phyloP scores from a whole-genome alignment of 2,797 vertebrate genomes.

The Sardinella longiceps region DNA sequence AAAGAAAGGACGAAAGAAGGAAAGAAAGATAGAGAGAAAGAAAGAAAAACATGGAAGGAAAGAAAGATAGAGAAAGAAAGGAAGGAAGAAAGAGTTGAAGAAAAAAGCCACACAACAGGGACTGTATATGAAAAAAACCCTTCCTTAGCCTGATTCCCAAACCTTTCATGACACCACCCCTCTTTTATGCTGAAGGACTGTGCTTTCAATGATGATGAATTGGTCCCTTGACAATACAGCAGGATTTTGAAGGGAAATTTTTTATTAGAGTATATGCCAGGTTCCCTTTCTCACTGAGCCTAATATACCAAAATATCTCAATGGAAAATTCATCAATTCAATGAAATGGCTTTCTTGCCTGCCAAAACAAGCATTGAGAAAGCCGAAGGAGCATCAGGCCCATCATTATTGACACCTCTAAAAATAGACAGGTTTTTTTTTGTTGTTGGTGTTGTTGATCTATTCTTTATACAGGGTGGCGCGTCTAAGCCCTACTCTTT shows the following conservation, averaged over 20 bases:
- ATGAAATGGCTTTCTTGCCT: constrained; percentile 28
- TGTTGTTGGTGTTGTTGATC: constrained; percentile 26
- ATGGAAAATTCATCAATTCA: constrained; percentile 62
- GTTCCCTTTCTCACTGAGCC: constrained; percentile 54
- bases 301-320: constrained; percentile 53
- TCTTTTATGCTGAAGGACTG: constrained; percentile 9
- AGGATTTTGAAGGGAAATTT: constrained; percentile 50
- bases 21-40: background rate
- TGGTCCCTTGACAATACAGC: constrained; percentile 39
- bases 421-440: constrained; percentile 67
- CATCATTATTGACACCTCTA: constrained; percentile 56
- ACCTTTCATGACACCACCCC: constrained; percentile 37
- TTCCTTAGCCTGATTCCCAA: constrained; percentile 35
- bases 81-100: no score
- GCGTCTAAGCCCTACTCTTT: constrained; percentile 65
- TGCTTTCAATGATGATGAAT: constrained; percentile 6
- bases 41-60: background rate
- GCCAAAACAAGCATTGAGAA: constrained; percentile 67
- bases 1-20: background rate
- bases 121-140: background rate
- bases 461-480: constrained; percentile 19
- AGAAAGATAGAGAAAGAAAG: background rate
- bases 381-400: constrained; percentile 55
- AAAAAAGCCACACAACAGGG: no score
- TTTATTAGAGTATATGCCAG: constrained; percentile 52